phyloP scores from a whole-genome alignment of 2,888 invertebrate species.

The Crossocerus cetratus region DNA sequence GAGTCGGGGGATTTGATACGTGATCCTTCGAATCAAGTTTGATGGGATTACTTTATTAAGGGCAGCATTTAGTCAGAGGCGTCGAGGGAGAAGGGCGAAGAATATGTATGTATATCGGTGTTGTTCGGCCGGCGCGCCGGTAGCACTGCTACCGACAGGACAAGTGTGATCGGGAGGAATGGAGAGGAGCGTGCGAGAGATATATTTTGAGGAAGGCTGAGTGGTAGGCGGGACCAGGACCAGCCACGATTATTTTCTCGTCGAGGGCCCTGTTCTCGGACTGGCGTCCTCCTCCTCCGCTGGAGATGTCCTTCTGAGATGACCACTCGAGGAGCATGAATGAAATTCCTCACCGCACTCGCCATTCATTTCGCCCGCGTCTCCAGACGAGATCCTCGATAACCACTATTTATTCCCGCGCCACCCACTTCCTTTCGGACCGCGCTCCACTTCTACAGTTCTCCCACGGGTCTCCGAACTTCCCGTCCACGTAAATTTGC shows the following conservation, averaged over 20 bases:
- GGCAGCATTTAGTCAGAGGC: not conserved
- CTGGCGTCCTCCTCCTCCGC: slow-evolving; percentile 17
- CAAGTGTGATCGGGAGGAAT: slow-evolving; percentile 4
- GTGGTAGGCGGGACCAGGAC: slow-evolving; percentile 21
- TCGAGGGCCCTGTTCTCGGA: slow-evolving; percentile 47
- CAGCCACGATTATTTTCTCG: slow-evolving; percentile 59
- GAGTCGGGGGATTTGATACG: not conserved
- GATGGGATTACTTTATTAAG: not conserved
- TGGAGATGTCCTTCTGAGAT: slow-evolving; percentile 65
- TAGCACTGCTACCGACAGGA: not conserved
- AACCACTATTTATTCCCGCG: slow-evolving; percentile 64
- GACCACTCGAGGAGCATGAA: slow-evolving; percentile 59
- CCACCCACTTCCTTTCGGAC: slow-evolving; percentile 57
- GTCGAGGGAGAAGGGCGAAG: not conserved
- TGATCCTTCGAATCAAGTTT: not conserved
- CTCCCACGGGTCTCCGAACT: slow-evolving; percentile 32
- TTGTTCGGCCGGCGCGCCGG: not conserved
- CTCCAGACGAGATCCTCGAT: slow-evolving; percentile 65
- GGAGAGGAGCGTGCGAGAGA: slow-evolving; percentile 7
- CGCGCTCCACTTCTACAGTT: slow-evolving; percentile 25
- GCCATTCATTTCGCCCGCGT: slow-evolving; percentile 58
- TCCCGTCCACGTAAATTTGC: not conserved
- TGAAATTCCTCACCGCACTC: slow-evolving; percentile 61
- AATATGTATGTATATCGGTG: too few relatives aligned
- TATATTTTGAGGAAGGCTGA: slow-evolving; percentile 36